Evolutionary conservation across 2,797 vertebrate species (phyloP), one percentile per base, ranked within the genome.

Genomic region (Spinibarbus caldwelli): DNA sequence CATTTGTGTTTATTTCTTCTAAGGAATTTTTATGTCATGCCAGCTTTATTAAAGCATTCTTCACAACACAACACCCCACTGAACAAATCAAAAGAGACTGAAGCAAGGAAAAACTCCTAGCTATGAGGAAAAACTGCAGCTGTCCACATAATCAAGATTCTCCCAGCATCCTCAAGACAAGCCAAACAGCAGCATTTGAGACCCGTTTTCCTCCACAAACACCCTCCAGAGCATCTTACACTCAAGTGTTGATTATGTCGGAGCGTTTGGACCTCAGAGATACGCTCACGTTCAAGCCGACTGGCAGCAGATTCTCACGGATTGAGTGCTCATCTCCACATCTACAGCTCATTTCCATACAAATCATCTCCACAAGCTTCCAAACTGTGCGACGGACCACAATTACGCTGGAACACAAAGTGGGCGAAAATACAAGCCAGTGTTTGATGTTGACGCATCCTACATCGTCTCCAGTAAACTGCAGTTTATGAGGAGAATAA

Each of bases 291-390:
- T 72, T 72, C 70, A 17, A 29, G 43, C 6, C 2, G n/a, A 43
- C n/a, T 29, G 70, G 23, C 70, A 45, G 38, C 38, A 26, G 38
- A 71, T n/a, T 70, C 68, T 26, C 38, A 26, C 38, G 54, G 14
- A 62, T 62, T n/a, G 11, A 62, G 49, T n/a, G 23, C 75, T 84
- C 49, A 15, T 77, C 82, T 77, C 59, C 62, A 59, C 38, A 87
- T 84, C 82, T 83, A 80, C 29, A 41, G 31, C 73, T 77, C 73
- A 81, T 79, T 78, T 78, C 72, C 70, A 86, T 82, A 72, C 62
- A 86, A 83, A 83, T 83, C 67, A 86, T 62, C 62, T 78, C 21
- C 47, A 34, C 47, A 4, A 4, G 29, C 29, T 52, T 34, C 21
- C 31, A 38, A 54, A 76, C 47, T 4, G 5, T 54, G 19, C 47